Evolutionary conservation across 2,113 vertebrate species (phyloP).

Genomic region (Sinocyclocheilus rhinocerous): DNA sequence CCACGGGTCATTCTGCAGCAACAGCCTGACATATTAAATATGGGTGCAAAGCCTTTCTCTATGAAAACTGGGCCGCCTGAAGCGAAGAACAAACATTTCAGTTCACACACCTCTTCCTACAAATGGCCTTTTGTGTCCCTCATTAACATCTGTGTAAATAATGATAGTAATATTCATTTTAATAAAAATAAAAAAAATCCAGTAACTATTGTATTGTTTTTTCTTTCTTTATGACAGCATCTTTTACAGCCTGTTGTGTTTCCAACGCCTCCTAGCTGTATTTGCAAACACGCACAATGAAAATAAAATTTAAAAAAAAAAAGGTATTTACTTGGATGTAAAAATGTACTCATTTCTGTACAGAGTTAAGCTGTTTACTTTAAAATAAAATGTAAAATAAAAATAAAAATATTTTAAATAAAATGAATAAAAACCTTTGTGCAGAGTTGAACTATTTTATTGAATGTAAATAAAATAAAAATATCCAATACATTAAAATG

Average conservation of each 20-base stretch:
- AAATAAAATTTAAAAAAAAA: not conserved
- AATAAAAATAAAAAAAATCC: not conserved
- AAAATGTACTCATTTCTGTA: not conserved
- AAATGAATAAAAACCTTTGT: not conserved
- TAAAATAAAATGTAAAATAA: not conserved
- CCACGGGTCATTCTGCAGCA: not conserved
- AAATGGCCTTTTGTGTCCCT: not conserved
- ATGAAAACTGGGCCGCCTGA: not conserved
- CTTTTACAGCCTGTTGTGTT: not conserved
- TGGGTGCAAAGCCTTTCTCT: not conserved
- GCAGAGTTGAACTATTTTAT: not conserved
- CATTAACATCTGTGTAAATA: not conserved
- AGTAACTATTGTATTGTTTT: too few relatives aligned
- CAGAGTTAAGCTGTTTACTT: not conserved
- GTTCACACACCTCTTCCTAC: not conserved
- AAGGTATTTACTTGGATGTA: too few relatives aligned
- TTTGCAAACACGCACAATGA: too few relatives aligned
- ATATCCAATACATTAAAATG: not conserved
- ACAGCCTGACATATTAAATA: not conserved
- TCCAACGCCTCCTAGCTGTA: too few relatives aligned
- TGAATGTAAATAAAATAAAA: not conserved
- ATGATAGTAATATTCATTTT: not conserved
- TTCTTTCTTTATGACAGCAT: too few relatives aligned
- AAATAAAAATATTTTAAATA: too few relatives aligned
- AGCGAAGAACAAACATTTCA: not conserved